These are phyloP conservation scores for Ornithoptera priamus DNA, from an alignment of 2,888 invertebrate genomes.

Conservation along the genomic window DNA sequence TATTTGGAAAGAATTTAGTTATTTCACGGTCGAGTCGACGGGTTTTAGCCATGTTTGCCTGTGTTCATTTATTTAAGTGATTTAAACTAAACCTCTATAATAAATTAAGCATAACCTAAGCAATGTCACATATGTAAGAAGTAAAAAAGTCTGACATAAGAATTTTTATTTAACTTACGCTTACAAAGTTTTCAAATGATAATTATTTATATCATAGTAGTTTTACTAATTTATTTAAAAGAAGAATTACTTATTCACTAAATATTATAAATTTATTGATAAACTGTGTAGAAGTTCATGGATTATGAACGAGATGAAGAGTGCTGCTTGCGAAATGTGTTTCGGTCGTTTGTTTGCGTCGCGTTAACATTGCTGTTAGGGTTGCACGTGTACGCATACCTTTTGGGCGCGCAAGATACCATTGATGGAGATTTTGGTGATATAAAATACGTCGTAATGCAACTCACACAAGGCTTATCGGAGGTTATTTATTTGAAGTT, in stretches of 20 bases:
- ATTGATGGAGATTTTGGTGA: slow-evolving; percentile 60
- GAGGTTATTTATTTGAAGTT: slow-evolving; percentile 47
- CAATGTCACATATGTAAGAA: slow-evolving; percentile 6
- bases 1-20: no score
- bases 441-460: slow-evolving; percentile 64
- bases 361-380: slow-evolving; percentile 56
- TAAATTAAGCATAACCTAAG: slow-evolving; percentile 1
- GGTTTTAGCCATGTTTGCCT: neutral
- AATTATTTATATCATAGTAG: slow-evolving; percentile 2
- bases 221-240: neutral
- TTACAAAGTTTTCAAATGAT: slow-evolving; percentile 7
- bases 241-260: neutral
- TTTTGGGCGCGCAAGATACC: slow-evolving; percentile 52
- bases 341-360: slow-evolving; percentile 61
- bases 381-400: slow-evolving; percentile 59
- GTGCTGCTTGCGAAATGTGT: slow-evolving; percentile 46
- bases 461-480: slow-evolving; percentile 59
- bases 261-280: neutral
- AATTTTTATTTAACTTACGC: slow-evolving; percentile 11
- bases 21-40: neutral
- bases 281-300: slow-evolving; percentile 38
- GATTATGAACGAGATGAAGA: slow-evolving; percentile 46
- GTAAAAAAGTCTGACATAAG: slow-evolving; percentile 3
- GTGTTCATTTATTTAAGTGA: neutral
- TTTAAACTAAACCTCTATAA: slow-evolving; percentile 11